Evolutionary conservation across 64 coral and sea anemone species (phyloP), one percentile per base, ranked within the genome.

Genomic region (Platygyra sinensis): DNA sequence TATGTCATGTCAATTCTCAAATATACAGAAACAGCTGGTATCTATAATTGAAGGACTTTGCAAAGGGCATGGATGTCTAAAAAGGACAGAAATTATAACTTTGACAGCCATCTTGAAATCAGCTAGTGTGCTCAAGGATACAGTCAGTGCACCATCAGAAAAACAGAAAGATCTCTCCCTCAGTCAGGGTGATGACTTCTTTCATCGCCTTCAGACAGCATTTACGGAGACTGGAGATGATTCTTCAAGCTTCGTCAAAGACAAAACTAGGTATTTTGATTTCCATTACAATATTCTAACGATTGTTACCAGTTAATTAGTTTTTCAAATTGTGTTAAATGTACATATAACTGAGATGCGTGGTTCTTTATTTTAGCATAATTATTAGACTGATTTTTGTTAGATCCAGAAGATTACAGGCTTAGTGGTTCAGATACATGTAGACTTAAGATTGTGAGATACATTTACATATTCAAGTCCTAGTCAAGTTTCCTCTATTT

Each of bases 1-100:
- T 36, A n/a, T n/a, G 20, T 30, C 12, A 12, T 31, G 4, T 67
- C 12, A 42, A 33, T 54, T 49, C 10, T 19, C 14, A 73, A 50
- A 5, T 54, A n/a, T 5, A 20, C 74, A 99, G 97, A 99, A 89
- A 72, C 81, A 96, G 36, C 78, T 96, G 11, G 89, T 99, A 1
- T 91, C 93, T 10, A 93, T 99, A 16, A 86, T 99, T 32, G 97
- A 99, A 83, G 97, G 97, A 20, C 93, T 99, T 60, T 99, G 97
- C 52, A 99, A 99, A 86, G 97, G 97, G 29, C 97, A 99, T 94
- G 97, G 97, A 9, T 99, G 91, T 67, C 76, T 99, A 52, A 86
- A 89, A 67, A 90, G 91, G 60, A 86, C 94, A 59, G 94, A 99
- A 31, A 90, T 99, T 24, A 50, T 95, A 60, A 89, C 88, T 30